These are phyloP conservation scores for Coendou prehensilis DNA, from an alignment of 2,797 vertebrate genomes.

Conservation along the genomic window DNA sequence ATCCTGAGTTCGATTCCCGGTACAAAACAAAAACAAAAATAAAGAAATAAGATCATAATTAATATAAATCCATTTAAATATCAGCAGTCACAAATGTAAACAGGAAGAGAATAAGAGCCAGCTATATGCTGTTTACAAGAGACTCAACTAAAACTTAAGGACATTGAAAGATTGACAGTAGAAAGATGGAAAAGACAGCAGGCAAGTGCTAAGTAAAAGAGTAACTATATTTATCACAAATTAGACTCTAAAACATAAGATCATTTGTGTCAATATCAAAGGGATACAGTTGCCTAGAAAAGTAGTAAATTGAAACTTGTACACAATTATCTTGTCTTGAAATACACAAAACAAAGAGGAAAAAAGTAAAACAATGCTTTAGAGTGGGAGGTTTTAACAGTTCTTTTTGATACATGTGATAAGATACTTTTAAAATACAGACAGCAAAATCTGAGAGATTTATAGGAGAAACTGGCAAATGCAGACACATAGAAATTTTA, in stretches of 20 bases:
- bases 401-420: conserved; percentile 7
- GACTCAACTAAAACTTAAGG: background rate
- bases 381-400: conserved; percentile 24
- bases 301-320: conserved; percentile 32
- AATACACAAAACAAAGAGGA: conserved; percentile 36
- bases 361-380: conserved; percentile 26
- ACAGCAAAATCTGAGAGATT: conserved; percentile 14
- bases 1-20: background rate
- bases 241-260: background rate
- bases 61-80: background rate
- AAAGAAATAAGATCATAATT: background rate
- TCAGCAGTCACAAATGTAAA: conserved; percentile 53
- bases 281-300: background rate
- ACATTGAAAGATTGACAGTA: background rate
- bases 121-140: background rate
- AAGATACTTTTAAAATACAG: conserved; percentile 20
- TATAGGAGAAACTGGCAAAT: conserved; percentile 41
- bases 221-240: background rate
- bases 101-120: conserved; percentile 7
- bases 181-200: background rate
- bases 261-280: background rate
- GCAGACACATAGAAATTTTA: conserved; percentile 10
- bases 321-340: conserved; percentile 36
- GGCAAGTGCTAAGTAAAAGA: background rate
- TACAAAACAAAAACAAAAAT: no score